Base-by-base conservation (phyloP, 2,113 vertebrate species). In the Brachyhypopomus occidentalis region DNA sequence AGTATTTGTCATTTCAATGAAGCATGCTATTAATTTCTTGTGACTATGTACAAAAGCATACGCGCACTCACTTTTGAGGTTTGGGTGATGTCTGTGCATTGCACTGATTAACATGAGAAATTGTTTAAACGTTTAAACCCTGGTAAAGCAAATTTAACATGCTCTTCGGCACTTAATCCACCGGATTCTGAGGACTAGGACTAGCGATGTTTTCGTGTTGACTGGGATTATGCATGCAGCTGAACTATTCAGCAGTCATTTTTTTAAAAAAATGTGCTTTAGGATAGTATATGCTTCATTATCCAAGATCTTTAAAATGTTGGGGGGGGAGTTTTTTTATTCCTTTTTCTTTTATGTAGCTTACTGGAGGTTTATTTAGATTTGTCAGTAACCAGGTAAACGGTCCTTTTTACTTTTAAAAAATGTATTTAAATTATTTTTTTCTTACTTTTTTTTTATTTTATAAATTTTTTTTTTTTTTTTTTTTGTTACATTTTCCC, bases 261-360 rank as follows among this genome's bases (percentile, higher is more conserved):
- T 82, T 84, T 85, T 38, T 79, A 63, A 66, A 59, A 38, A 66
- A 59, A 45, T 67, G 62, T 79, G 82, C 63, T 74, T 83, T 82
- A 81, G 55, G 77, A 78, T 75, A 70, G 59, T 67, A 71, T 78
- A 36, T 81, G 80, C 62, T 78, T 72, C 64, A 74, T 80, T 75
- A 23, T 81, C 58, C 25, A 41, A n/a, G 70, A 82, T 83, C 20
- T 73, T 78, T 59, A 76, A 66, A 62, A 48, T 25, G 8, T 72
- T 36, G 22, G 20, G 45, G 41, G 41, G 9, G 9, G 5, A n/a
- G 41, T 45, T 4, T 45, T 45, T 52, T 52, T 14, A 14, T 52
- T 52, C 14, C 12, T 19, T 17, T 27, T 11, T 12, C 25, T 34
- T 55, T 41, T 72, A 36, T 60, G 30, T 64, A 30, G 11, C 25